Percentiles rank a stretch among this genome's conserved stretches.
These are phyloP conservation scores for Nestor notabilis DNA, from an alignment of 2,113 vertebrate species.

Conservation along the genomic window DNA sequence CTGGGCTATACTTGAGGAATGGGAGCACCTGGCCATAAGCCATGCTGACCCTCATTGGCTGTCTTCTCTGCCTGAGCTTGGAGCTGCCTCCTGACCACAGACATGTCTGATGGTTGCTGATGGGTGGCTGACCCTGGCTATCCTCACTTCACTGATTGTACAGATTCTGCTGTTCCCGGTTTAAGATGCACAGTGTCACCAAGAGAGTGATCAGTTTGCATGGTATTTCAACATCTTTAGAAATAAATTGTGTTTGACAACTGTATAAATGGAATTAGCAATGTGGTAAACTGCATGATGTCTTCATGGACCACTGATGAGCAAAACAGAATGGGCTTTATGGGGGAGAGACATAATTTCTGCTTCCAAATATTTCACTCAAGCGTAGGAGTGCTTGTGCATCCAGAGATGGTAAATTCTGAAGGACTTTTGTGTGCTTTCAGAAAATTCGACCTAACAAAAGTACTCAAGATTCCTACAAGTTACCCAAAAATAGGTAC, in stretches of 20 bases:
- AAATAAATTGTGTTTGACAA: not conserved
- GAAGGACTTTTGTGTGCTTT: not conserved
- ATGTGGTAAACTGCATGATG: not conserved
- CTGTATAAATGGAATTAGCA: slow-evolving; percentile 5
- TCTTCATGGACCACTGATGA: not conserved
- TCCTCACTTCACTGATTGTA: not conserved
- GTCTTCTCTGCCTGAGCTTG: not conserved
- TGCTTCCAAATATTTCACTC: not conserved
- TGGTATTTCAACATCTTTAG: not conserved
- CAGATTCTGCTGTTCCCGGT: not conserved
- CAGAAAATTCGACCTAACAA: not conserved
- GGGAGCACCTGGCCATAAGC: not conserved
- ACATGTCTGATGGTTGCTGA: not conserved
- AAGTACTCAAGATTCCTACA: not conserved
- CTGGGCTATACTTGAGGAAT: not conserved
- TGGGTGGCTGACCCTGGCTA: not conserved
- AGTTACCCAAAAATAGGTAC: not conserved
- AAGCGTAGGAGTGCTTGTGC: not conserved
- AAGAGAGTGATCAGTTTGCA: not conserved
- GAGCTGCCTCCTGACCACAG: not conserved
- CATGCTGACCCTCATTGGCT: not conserved
- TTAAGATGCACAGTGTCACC: not conserved
- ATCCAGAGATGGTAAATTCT: not conserved
- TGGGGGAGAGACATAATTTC: not conserved
- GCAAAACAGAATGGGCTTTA: not conserved